These are phyloP conservation scores for Clamator glandarius DNA, from an alignment of 2,797 vertebrate species.

Conservation along the genomic window DNA sequence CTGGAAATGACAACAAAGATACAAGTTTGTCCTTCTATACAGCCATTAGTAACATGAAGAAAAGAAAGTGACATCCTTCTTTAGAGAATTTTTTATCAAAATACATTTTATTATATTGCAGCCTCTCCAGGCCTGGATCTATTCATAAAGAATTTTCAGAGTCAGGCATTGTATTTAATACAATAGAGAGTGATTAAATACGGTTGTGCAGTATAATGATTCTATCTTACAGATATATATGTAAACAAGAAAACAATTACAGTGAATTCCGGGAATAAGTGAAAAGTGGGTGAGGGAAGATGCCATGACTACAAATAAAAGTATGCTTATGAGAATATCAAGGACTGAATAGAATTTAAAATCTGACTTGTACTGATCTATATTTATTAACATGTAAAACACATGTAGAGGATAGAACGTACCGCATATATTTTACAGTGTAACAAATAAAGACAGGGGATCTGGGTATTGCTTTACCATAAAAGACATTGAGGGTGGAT, in stretches of 20 bases:
- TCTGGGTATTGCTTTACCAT: neutral
- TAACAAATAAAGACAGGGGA: slow-evolving; percentile 3
- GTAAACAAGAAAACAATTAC: neutral
- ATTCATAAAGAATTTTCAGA: neutral
- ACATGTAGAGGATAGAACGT: neutral
- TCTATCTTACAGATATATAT: neutral
- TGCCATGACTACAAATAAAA: neutral
- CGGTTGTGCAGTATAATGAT: neutral
- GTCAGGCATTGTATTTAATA: neutral
- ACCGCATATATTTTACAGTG: neutral
- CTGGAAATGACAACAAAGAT: neutral
- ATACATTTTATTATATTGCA: neutral
- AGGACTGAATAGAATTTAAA: neutral
- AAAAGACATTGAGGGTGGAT: neutral
- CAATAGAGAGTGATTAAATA: neutral
- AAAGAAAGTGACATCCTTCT: neutral
- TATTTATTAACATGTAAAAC: neutral
- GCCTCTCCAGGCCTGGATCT: neutral
- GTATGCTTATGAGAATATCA: neutral
- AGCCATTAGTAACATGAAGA: neutral
- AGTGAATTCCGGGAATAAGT: neutral
- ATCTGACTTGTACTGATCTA: neutral
- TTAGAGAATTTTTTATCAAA: slow-evolving; percentile 7
- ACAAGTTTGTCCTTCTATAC: neutral
- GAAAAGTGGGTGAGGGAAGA: neutral